Conservation (phyloP, 1,140 invertebrate species). For the Battus philenor region DNA sequence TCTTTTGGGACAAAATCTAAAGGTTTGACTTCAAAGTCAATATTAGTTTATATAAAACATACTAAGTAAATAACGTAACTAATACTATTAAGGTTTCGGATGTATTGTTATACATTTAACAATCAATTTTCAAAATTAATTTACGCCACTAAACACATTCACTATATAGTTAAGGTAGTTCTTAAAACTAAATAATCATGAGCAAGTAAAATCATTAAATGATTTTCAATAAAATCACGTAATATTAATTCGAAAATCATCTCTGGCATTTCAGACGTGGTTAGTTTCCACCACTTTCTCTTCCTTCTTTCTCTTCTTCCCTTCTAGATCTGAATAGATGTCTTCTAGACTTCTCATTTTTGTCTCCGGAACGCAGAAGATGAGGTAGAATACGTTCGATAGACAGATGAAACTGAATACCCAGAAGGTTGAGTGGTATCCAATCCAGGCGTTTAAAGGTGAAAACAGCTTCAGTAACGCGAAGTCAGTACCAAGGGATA, state of each 20-base stretch:
- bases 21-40: too few species aligned
- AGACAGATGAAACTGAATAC: constrained; percentile 80
- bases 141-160: too few species aligned
- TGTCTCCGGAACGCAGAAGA: constrained; percentile 83
- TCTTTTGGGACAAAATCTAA: too few species aligned
- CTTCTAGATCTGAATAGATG: constrained; percentile 73
- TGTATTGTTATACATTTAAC: too few species aligned
- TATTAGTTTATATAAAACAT: too few species aligned
- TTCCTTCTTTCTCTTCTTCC: constrained; percentile 37
- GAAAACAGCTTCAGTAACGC: constrained; percentile 58
- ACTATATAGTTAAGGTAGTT: too few species aligned
- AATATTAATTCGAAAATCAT: too few species aligned
- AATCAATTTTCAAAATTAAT: too few species aligned
- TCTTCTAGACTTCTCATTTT: constrained; percentile 85
- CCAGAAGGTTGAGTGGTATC: constrained; percentile 81
- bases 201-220: background rate
- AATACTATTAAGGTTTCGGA: too few species aligned
- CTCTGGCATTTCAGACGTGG: constrained; percentile 41
- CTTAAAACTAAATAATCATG: too few species aligned
- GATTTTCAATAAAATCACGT: background rate
- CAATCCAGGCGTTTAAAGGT: constrained; percentile 74
- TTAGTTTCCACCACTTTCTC: constrained; percentile 38
- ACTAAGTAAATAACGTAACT: too few species aligned
- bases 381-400: constrained; percentile 79
- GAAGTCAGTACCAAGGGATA: constrained; percentile 62